Percentiles rank a stretch among this genome's conserved stretches.
phyloP scores from a whole-genome alignment of 2,888 invertebrate genomes.

The Dicyrtoma fusca region DNA sequence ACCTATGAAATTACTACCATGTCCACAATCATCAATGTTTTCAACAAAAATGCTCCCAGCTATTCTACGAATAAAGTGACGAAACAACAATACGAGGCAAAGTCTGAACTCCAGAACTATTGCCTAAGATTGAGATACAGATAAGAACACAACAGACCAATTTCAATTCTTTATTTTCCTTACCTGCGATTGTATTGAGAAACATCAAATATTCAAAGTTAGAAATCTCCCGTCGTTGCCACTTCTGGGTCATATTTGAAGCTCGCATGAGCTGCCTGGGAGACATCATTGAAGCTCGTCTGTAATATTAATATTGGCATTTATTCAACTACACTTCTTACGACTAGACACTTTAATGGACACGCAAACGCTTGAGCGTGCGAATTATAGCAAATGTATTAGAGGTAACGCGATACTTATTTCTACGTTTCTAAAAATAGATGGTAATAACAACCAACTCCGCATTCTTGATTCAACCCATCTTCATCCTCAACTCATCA shows the following conservation, averaged over 20 bases:
- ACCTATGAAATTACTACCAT: slow-evolving; percentile 13
- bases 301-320: slow-evolving; percentile 57
- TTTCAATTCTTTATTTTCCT: slow-evolving; percentile 59
- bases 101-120: too few species aligned
- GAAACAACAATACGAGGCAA: too few species aligned
- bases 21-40: slow-evolving; percentile 25
- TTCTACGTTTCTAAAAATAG: too few species aligned
- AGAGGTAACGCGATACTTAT: too few species aligned
- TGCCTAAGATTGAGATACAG: neutral
- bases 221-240: slow-evolving; percentile 98
- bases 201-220: slow-evolving; percentile 99
- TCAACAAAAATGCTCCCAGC: slow-evolving; percentile 16
- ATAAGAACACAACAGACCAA: neutral
- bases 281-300: slow-evolving; percentile 97
- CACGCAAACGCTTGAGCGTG: too few species aligned
- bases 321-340: too few species aligned
- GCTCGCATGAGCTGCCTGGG: slow-evolving; percentile 98
- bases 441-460: too few species aligned
- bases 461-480: too few species aligned
- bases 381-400: too few species aligned
- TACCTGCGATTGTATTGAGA: slow-evolving; percentile 97
- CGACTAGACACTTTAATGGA: too few species aligned
- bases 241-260: slow-evolving; percentile 99
- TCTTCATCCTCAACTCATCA: too few species aligned
- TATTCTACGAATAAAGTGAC: too few species aligned